phyloP scores from a whole-genome alignment of 2,888 invertebrate species.

The Elysia crispata region DNA sequence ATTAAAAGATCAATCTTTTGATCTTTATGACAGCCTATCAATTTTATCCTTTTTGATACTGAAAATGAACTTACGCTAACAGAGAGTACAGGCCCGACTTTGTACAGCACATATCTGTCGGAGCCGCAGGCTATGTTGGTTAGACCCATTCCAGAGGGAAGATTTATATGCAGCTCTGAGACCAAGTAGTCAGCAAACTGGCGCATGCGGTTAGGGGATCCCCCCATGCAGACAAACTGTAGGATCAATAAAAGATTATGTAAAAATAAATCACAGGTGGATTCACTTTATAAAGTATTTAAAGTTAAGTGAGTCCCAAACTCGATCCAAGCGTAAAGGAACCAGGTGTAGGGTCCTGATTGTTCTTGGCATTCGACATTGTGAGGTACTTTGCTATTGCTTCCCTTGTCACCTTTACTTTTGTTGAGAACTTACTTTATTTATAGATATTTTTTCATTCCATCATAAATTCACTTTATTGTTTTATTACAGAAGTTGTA shows the following conservation, averaged over 20 bases:
- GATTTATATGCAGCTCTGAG: conserved; percentile 84
- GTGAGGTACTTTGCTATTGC: no score
- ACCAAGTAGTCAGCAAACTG: conserved; percentile 93
- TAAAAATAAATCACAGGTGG: not conserved
- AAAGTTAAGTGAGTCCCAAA: no score
- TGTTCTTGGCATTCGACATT: no score
- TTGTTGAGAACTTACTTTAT: not conserved
- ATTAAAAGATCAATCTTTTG: not conserved
- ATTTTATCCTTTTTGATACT: no score
- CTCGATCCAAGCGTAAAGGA: no score
- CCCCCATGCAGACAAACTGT: conserved; percentile 98
- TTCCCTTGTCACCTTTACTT: not conserved
- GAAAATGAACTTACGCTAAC: conserved; percentile 81
- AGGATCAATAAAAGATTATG: conserved; percentile 38
- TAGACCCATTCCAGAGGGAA: conserved; percentile 66
- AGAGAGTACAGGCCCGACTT: conserved; percentile 92
- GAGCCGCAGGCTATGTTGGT: conserved; percentile 91
- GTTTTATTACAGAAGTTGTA: not conserved
- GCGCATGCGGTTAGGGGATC: conserved; percentile 95
- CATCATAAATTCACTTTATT: no score
- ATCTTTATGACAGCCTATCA: no score
- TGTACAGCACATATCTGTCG: conserved; percentile 96
- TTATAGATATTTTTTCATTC: no score
- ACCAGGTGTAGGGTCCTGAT: no score
- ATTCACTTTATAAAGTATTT: not conserved